Evolutionary conservation across 2,797 vertebrate genomes (phyloP), one percentile per base, ranked within the genome.

Genomic region (Menidia menidia): DNA sequence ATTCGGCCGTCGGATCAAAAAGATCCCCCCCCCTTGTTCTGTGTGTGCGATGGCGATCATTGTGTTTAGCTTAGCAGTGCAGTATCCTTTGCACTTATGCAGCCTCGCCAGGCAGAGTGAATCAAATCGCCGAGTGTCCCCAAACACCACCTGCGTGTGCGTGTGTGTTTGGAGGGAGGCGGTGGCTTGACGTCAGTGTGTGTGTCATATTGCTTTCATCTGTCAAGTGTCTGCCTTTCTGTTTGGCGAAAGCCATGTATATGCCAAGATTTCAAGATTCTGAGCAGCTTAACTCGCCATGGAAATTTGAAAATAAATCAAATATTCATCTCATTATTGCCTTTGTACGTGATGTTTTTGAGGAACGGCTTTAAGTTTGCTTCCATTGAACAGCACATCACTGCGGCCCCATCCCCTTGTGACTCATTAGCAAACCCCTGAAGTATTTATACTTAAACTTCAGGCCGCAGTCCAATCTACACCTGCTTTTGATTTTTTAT

Each of bases 181-280:
- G 19, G 75, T 69, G 73, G 69, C 61, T 78, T 89, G 86, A 89
- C 75, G 77, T 92, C 88, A 83, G 71, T 5, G 45, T 86, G 85
- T 67, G 84, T 75, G 65, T 90, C 81, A 83, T 72, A 81, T 78
- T 74, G 70, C 76, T 77, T 78, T 85, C 70, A 55, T 76, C 82
- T 58, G 64, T 75, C 73, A 86, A 82, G 33, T 76, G n/a, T 55
- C 60, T 73, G 54, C 63, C 50, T 51, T 6, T n/a, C 48, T 61
- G 32, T 77, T 88, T 71, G 76, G 59, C 77, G 74, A 54, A 25
- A 72, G 68, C 66, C 31, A 70, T 48, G 60, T 39, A 67, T 76
- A 75, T 82, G 83, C 77, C 75, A 78, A 73, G 73, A 82, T 93
- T 90, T 86, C 81, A 84, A 77, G 88, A 78, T 57, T 32, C 58